Evolutionary conservation across 2,797 vertebrate species (phyloP).

Genomic region (Oryzias dopingdopingensis): DNA sequence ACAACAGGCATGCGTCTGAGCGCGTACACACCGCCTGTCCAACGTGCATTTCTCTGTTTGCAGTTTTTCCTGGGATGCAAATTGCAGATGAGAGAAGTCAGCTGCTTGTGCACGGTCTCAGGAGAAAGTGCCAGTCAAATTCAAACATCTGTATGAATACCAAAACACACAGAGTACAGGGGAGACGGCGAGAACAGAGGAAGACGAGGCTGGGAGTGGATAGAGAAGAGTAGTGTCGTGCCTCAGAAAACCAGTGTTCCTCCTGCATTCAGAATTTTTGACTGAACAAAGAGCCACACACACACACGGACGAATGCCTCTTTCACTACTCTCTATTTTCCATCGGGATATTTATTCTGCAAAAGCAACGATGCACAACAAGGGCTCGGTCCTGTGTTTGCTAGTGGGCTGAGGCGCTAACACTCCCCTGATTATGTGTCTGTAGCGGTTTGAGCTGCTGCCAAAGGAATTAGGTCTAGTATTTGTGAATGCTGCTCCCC

Average conservation of each 20-base stretch:
- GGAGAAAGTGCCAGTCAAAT: constrained; percentile 80
- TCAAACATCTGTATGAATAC: constrained; percentile 79
- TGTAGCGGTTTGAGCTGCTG: constrained; percentile 81
- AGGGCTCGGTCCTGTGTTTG: constrained; percentile 74
- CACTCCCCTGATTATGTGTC: constrained; percentile 82
- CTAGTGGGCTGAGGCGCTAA: constrained; percentile 74
- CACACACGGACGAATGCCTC: constrained; percentile 64
- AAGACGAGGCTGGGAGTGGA: constrained; percentile 42
- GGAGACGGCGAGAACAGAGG: constrained; percentile 31
- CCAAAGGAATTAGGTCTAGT: constrained; percentile 83
- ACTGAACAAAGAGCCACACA: constrained; percentile 71
- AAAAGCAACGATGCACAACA: constrained; percentile 73
- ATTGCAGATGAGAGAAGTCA: constrained; percentile 82
- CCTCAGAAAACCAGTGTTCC: constrained; percentile 63
- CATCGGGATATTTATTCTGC: constrained; percentile 74
- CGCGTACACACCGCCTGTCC: constrained; percentile 32
- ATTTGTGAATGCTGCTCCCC: constrained; percentile 77
- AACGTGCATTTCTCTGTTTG: constrained; percentile 59
- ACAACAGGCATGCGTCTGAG: constrained; percentile 42
- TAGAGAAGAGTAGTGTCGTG: constrained; percentile 59
- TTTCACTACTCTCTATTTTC: constrained; percentile 70
- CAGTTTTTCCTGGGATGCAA: constrained; percentile 77
- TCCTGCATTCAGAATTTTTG: constrained; percentile 63
- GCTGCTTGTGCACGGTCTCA: constrained; percentile 74
- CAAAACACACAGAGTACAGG: constrained; percentile 71